Percentiles rank a stretch among this genome's conserved stretches.
phyloP scores from a whole-genome alignment of 2,113 vertebrate species.

The Rhabdornis inornatus region DNA sequence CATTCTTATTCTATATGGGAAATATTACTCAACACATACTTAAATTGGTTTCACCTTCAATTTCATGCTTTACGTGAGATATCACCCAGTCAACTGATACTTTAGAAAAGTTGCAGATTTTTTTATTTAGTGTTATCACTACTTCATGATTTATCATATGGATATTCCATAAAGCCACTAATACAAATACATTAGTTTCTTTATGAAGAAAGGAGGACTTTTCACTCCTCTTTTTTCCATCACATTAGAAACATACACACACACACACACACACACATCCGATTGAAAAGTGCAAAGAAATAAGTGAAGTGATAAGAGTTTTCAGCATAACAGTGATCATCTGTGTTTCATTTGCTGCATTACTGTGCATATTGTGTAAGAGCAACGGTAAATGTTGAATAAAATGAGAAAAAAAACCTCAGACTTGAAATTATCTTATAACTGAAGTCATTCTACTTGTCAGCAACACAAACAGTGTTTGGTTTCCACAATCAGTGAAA shows the following conservation, averaged over 20 bases:
- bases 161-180: neutral
- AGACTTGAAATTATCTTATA: slow-evolving; percentile 7
- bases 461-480: neutral
- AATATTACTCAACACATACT: neutral
- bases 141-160: neutral
- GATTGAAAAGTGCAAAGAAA: neutral
- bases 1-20: neutral
- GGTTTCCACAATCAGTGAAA: neutral
- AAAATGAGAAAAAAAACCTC: slow-evolving; percentile 1
- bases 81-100: neutral
- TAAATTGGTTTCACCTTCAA: neutral
- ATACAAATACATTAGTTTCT: neutral
- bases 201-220: neutral
- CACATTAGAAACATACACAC: neutral
- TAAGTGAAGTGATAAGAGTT: neutral
- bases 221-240: neutral
- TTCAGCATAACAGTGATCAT: neutral
- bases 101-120: neutral
- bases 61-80: neutral
- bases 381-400: neutral
- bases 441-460: neutral
- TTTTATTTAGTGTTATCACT: neutral
- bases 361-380: neutral
- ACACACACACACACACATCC: neutral
- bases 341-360: neutral